These are phyloP conservation scores for Muscicapa comitata DNA, from an alignment of 2,797 vertebrate species.

Conservation along the genomic window DNA sequence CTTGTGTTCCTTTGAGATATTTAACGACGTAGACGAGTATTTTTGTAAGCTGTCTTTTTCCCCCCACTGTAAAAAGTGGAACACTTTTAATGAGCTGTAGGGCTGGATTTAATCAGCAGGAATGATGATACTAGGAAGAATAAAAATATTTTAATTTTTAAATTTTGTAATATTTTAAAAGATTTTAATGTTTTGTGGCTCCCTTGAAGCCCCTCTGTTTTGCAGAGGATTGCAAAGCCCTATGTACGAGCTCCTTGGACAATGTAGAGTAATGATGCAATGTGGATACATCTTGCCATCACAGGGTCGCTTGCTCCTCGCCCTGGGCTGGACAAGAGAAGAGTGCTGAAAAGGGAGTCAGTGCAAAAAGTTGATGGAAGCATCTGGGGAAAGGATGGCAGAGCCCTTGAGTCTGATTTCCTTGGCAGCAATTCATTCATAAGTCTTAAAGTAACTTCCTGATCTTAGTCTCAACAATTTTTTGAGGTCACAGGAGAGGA, in stretches of 20 bases:
- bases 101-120: background rate
- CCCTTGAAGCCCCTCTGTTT: background rate
- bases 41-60: background rate
- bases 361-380: background rate
- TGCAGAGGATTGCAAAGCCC: background rate
- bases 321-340: background rate
- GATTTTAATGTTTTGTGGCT: background rate
- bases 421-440: background rate
- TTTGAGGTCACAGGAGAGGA: background rate
- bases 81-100: background rate
- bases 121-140: background rate
- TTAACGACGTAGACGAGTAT: background rate
- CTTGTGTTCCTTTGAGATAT: background rate
- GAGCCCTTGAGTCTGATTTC: background rate
- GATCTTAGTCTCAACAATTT: background rate
- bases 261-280: background rate
- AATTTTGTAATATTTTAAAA: too few relatives aligned
- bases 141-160: background rate
- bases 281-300: background rate
- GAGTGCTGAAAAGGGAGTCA: background rate
- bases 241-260: background rate
- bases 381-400: background rate
- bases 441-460: background rate
- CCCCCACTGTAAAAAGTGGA: background rate
- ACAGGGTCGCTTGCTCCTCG: background rate